These are phyloP conservation scores for Tupiocoris notatus DNA, from an alignment of 2,888 invertebrate genomes.

Conservation along the genomic window DNA sequence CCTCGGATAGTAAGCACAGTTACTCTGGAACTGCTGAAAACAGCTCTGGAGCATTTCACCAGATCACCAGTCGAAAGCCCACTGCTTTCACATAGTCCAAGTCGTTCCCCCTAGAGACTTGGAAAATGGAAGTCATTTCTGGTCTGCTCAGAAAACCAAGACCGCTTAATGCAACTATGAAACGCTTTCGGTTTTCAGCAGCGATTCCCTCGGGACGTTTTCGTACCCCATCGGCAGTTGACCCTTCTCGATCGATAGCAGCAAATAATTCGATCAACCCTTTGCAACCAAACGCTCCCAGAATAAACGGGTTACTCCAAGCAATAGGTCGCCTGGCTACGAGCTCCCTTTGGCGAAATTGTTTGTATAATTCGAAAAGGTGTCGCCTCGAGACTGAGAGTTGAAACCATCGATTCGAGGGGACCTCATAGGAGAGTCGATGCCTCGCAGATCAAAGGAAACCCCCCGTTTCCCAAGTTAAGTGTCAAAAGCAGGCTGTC, in stretches of 20 bases:
- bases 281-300: neutral
- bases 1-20: too few species aligned
- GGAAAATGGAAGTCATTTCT: too few species aligned
- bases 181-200: neutral
- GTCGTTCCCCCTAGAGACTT: too few species aligned
- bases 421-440: neutral
- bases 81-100: too few species aligned
- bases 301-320: neutral
- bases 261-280: neutral
- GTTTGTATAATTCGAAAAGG: constrained; percentile 41
- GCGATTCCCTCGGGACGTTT: neutral
- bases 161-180: neutral
- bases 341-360: neutral
- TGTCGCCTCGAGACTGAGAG: constrained; percentile 21
- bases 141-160: too few species aligned
- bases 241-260: neutral
- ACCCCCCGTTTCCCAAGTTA: constrained; percentile 19
- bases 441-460: constrained; percentile 28
- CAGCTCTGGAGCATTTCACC: too few species aligned
- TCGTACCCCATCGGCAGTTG: neutral
- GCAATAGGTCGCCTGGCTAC: neutral
- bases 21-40: too few species aligned
- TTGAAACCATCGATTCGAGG: constrained; percentile 31
- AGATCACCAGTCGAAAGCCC: too few species aligned
- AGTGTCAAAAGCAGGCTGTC: constrained; percentile 43